Evolutionary conservation across 2,113 vertebrate genomes (phyloP).

Genomic region (Bagarius yarrelli): DNA sequence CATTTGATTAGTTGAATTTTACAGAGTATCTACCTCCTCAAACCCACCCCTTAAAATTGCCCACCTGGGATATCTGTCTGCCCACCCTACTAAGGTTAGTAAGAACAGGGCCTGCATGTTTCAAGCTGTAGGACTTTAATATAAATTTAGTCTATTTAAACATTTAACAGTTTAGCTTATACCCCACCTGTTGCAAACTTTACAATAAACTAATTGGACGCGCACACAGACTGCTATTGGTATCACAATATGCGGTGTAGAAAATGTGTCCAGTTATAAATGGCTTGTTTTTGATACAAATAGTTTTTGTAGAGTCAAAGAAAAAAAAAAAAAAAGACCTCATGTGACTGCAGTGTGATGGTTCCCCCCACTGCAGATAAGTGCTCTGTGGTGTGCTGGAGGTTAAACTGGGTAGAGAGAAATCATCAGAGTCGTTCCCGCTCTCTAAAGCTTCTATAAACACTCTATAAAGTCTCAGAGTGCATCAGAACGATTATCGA

Average conservation of each 20-base stretch:
- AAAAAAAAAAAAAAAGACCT: conserved; percentile 34
- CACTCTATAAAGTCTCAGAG: background rate
- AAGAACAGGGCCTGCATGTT: background rate
- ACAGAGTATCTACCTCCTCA: too few relatives aligned
- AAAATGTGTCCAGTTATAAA: conserved; percentile 2
- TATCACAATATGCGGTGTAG: background rate
- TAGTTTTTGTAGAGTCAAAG: background rate
- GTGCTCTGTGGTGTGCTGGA: conserved; percentile 7
- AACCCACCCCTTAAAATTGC: too few relatives aligned
- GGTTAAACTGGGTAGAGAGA: conserved; percentile 22
- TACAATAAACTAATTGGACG: background rate
- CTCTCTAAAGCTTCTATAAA: background rate
- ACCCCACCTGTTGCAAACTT: background rate
- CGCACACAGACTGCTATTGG: background rate
- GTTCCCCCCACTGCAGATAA: conserved; percentile 41
- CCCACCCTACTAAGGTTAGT: too few relatives aligned
- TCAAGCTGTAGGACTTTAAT: background rate
- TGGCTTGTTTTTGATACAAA: too few relatives aligned
- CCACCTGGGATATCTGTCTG: too few relatives aligned
- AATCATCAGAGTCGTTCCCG: background rate
- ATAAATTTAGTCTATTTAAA: background rate
- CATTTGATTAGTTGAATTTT: too few relatives aligned
- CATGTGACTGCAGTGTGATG: conserved; percentile 39
- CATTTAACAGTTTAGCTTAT: background rate
- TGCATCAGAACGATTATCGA: background rate